phyloP scores from a whole-genome alignment of 2,113 vertebrate genomes.

The Plectropomus leopardus region DNA sequence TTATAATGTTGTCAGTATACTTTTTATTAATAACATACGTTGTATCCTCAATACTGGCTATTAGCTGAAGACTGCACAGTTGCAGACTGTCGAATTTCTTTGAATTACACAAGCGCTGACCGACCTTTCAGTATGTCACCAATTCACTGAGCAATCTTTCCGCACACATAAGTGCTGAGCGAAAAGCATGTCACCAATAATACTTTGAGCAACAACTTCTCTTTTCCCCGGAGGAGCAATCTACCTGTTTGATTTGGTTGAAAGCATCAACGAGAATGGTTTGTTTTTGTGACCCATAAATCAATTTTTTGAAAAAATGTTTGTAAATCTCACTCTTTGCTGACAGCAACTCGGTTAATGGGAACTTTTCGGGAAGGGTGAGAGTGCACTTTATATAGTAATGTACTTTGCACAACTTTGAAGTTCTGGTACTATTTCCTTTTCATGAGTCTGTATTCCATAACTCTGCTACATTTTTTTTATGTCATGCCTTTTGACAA shows the following conservation, averaged over 20 bases:
- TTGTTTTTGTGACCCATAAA: constrained; percentile 15
- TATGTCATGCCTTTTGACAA: no score
- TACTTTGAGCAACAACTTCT: neutral
- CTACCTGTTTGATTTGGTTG: constrained; percentile 12
- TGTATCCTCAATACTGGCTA: neutral
- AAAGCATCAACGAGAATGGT: constrained; percentile 13
- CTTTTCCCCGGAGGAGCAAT: constrained; percentile 5
- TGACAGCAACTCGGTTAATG: neutral
- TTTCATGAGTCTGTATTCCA: neutral
- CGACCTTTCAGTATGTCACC: neutral
- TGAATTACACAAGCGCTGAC: neutral
- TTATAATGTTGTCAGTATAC: neutral
- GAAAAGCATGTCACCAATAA: neutral
- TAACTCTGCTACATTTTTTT: neutral
- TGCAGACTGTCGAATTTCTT: neutral
- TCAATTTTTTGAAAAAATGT: neutral
- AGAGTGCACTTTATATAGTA: neutral
- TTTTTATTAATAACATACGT: neutral
- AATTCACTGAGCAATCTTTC: constrained; percentile 10
- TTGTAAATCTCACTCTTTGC: neutral
- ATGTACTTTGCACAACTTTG: neutral
- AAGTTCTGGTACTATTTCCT: neutral
- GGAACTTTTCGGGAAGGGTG: neutral
- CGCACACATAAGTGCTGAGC: neutral
- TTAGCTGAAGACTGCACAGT: neutral